These are phyloP conservation scores for Sycon ciliatum DNA, from an alignment of 37 sponge, comb jelly and placozoan genomes.

Conservation along the genomic window DNA sequence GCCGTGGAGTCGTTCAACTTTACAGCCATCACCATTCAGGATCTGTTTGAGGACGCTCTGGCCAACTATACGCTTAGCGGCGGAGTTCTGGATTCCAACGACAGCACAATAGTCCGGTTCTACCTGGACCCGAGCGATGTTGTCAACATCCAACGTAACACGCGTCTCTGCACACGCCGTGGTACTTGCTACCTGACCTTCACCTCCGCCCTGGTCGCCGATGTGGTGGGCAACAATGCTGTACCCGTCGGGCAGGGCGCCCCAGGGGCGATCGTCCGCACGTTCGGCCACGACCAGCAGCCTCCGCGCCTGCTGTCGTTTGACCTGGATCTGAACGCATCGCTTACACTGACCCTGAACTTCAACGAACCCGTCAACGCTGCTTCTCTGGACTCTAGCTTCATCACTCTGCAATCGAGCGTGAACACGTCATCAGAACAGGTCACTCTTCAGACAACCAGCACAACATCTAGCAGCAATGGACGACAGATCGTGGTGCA, in stretches of 20 bases:
- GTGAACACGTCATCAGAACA: conserved; percentile 24
- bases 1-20: conserved; percentile 51
- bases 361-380: conserved; percentile 78
- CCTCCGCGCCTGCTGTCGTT: conserved; percentile 49
- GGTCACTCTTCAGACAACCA: conserved; percentile 40
- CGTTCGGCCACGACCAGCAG: conserved; percentile 40
- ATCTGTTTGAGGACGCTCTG: conserved; percentile 43
- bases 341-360: conserved; percentile 43
- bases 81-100: conserved; percentile 44
- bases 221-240: conserved; percentile 61
- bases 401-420: conserved; percentile 57
- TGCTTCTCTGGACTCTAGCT: conserved; percentile 52
- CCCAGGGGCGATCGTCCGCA: conserved; percentile 58
- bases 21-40: conserved; percentile 53
- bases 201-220: conserved; percentile 54
- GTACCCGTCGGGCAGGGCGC: conserved; percentile 19
- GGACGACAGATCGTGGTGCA: conserved; percentile 35
- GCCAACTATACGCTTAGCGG: conserved; percentile 59
- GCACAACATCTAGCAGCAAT: conserved; percentile 34
- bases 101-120: conserved; percentile 51
- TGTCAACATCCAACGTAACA: conserved; percentile 37
- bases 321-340: conserved; percentile 43
- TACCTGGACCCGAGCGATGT: conserved; percentile 32
- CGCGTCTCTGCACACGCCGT: conserved; percentile 60
- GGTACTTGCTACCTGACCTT: conserved; percentile 81